Conservation (phyloP, 1,140 invertebrate genomes). For the Oedothorax gibbosus region DNA sequence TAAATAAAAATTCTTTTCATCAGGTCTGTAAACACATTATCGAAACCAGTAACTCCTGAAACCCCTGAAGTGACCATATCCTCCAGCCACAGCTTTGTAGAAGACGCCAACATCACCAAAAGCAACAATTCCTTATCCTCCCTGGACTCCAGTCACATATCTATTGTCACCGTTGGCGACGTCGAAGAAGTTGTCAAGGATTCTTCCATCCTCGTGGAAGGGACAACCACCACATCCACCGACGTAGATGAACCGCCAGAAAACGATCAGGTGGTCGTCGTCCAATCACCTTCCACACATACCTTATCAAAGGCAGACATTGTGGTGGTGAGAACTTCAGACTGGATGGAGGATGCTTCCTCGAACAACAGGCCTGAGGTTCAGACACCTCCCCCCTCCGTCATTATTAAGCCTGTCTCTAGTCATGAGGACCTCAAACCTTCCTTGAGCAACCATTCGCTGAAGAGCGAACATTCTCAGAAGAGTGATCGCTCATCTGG, state of each 20-base stretch:
- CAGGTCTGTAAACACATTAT: slow-evolving; percentile 29
- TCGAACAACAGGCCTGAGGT: slow-evolving; percentile 7
- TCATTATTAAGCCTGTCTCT: slow-evolving; percentile 24
- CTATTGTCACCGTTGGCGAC: slow-evolving; percentile 88
- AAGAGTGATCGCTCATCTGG: not conserved
- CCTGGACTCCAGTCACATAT: slow-evolving; percentile 78
- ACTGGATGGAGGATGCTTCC: slow-evolving; percentile 40
- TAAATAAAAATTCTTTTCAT: not conserved
- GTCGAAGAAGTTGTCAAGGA: slow-evolving; percentile 67
- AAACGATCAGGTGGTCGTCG: slow-evolving; percentile 43
- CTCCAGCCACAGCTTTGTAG: slow-evolving; percentile 63
- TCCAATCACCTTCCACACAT: slow-evolving; percentile 31
- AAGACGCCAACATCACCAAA: slow-evolving; percentile 40
- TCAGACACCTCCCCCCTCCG: slow-evolving; percentile 8
- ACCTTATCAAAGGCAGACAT: slow-evolving; percentile 45
- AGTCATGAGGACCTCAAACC: slow-evolving; percentile 37
- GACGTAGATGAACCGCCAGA: slow-evolving; percentile 55
- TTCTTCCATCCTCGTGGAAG: slow-evolving; percentile 61
- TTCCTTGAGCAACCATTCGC: not conserved
- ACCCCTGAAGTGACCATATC: slow-evolving; percentile 63
- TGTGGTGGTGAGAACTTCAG: slow-evolving; percentile 50
- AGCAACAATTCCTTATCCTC: slow-evolving; percentile 46
- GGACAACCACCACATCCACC: slow-evolving; percentile 58
- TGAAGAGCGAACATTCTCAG: slow-evolving; percentile 24
- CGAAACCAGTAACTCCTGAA: slow-evolving; percentile 28